phyloP scores from a whole-genome alignment of 2,113 vertebrate species.

The cat (Felis catus) region F.catus_Fca126_mat1.0 CM031416.1:116078501-116079000 shows the following conservation, averaged over 20 bases:
- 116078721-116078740: background rate
- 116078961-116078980: background rate
- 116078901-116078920: background rate
- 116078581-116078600: background rate
- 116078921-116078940: background rate
- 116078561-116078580: constrained; percentile 28
- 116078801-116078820: background rate
- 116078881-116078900: background rate
- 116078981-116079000: background rate
- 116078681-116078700: background rate
- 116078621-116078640: constrained; percentile 21
- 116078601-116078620: constrained; percentile 31
- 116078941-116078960: background rate
- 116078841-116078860: background rate
- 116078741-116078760: background rate
- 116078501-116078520: background rate
- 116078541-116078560: background rate
- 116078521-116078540: background rate
- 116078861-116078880: background rate
- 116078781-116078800: background rate
- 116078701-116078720: background rate
- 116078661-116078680: background rate
- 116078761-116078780: background rate
- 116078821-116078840: background rate
- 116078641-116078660: background rate